Conservation (phyloP, 2,888 invertebrate species). For the Eledona agricola region DNA sequence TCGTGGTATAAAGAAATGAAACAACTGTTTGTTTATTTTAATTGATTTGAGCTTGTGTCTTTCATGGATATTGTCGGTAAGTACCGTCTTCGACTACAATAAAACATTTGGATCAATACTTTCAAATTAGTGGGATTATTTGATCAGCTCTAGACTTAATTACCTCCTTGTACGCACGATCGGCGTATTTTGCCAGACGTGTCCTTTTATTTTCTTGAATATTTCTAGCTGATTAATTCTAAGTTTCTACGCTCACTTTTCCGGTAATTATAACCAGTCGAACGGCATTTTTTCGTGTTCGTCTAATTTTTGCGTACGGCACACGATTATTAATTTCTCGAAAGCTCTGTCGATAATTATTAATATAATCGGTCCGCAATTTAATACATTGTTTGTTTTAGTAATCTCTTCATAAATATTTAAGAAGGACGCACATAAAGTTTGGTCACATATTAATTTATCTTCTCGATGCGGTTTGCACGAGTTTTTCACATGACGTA, state of each 20-base stretch:
- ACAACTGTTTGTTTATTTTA: too few relatives aligned
- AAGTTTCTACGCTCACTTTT: constrained; percentile 39
- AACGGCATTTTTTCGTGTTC: constrained; percentile 35
- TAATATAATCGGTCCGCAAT: constrained; percentile 40
- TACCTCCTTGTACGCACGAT: constrained; percentile 9
- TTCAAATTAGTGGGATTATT: constrained; percentile 2
- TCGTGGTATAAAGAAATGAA: too few relatives aligned
- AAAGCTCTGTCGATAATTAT: constrained; percentile 41
- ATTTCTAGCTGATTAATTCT: constrained; percentile 36
- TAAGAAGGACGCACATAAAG: constrained; percentile 32
- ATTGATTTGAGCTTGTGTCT: too few relatives aligned
- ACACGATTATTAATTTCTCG: constrained; percentile 40
- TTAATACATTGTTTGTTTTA: constrained; percentile 50
- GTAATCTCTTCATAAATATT: constrained; percentile 52
- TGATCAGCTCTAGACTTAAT: constrained; percentile 18
- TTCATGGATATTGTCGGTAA: too few relatives aligned
- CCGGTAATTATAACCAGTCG: constrained; percentile 40
- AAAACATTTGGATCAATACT: too few relatives aligned
- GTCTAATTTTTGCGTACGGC: constrained; percentile 33
- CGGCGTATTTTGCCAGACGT: constrained; percentile 6
- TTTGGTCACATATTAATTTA: constrained; percentile 27
- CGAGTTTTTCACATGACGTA: too few relatives aligned
- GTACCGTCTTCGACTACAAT: too few relatives aligned
- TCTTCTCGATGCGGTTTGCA: constrained; percentile 11
- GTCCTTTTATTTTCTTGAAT: constrained; percentile 14